Percentiles rank a stretch among this genome's conserved stretches.
Evolutionary conservation across 2,888 invertebrate genomes (phyloP).

Genomic region (Drosophila fulvimacula): DNA sequence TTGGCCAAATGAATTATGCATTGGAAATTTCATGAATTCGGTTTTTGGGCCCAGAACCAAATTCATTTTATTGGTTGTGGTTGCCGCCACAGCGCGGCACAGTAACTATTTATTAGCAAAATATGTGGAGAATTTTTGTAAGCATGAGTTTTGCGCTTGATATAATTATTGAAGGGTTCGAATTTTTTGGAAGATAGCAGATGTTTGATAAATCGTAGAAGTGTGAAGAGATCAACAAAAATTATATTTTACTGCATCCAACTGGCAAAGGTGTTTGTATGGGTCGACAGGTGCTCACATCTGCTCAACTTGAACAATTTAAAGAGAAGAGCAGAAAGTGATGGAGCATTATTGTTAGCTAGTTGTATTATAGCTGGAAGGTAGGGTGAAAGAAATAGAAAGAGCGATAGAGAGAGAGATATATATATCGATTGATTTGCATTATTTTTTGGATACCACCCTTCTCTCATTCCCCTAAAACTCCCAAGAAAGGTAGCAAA

Average conservation of each 20-base stretch:
- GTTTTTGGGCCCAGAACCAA: constrained; percentile 24
- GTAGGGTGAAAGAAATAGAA: neutral
- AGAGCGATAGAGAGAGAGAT: too few species aligned
- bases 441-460: too few species aligned
- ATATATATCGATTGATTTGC: too few species aligned
- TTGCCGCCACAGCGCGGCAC: neutral
- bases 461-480: too few species aligned
- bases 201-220: neutral
- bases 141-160: neutral
- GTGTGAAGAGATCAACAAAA: too few species aligned
- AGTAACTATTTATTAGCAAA: constrained; percentile 14
- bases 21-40: constrained; percentile 51
- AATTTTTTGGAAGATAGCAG: accelerated
- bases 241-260: too few species aligned
- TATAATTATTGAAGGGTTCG: neutral
- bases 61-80: constrained; percentile 31
- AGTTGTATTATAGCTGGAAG: neutral
- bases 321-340: too few species aligned
- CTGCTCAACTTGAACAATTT: neutral
- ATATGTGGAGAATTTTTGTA: constrained; percentile 10
- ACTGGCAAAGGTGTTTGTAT: neutral
- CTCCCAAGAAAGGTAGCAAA: too few species aligned
- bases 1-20: constrained; percentile 69
- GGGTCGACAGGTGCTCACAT: too few species aligned
- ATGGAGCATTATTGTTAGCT: neutral